These are phyloP conservation scores for Trematomus loennbergii DNA, from an alignment of 2,113 vertebrate genomes.

Conservation along the genomic window DNA sequence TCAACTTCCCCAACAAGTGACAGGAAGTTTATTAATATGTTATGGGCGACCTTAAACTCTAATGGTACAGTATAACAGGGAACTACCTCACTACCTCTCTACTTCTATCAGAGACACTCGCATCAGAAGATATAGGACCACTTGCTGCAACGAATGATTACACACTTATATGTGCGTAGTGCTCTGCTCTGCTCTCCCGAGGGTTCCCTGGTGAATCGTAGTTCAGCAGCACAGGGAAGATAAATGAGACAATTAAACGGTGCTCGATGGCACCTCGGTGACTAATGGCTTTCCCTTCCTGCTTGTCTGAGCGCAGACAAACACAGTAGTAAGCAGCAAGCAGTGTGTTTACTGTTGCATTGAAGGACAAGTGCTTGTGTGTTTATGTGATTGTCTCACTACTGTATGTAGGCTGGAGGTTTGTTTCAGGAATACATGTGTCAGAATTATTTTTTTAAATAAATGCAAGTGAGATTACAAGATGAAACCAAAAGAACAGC, in stretches of 20 bases:
- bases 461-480: background rate
- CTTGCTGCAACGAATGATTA: conserved; percentile 32
- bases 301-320: conserved; percentile 63
- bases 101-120: background rate
- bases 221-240: conserved; percentile 61
- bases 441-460: background rate
- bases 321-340: conserved; percentile 55
- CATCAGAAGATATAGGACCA: conserved; percentile 11
- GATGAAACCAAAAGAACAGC: background rate
- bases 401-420: background rate
- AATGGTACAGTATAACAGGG: background rate
- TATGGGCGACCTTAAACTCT: background rate
- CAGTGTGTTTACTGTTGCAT: background rate
- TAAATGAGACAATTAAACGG: conserved; percentile 71
- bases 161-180: conserved; percentile 30
- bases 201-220: conserved; percentile 24
- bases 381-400: background rate
- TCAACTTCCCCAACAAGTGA: conserved; percentile 7
- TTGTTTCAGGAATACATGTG: background rate
- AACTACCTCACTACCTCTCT: background rate
- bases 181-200: conserved; percentile 29
- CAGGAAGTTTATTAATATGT: conserved; percentile 32
- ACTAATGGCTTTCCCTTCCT: conserved; percentile 73
- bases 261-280: conserved; percentile 73
- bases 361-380: conserved; percentile 7